Conservation (phyloP, 2,113 vertebrate genomes). For the Bombycilla garrulus region DNA sequence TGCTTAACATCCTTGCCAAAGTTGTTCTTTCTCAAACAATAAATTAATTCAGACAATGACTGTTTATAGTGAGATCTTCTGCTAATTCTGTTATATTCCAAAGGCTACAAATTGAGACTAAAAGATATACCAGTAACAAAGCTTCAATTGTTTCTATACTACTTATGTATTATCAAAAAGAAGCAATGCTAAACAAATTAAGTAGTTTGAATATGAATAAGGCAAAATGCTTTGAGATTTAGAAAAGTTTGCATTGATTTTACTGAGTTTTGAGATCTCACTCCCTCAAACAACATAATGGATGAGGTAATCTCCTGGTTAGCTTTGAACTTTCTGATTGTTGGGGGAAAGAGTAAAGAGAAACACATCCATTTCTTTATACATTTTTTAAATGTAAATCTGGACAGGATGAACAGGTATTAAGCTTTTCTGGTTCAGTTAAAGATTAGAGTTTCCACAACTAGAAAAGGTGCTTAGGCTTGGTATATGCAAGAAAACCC, state of each 20-base stretch:
- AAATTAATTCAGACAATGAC: constrained; percentile 21
- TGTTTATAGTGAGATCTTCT: not conserved
- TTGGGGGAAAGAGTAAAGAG: not conserved
- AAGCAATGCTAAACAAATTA: not conserved
- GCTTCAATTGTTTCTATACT: not conserved
- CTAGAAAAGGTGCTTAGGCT: not conserved
- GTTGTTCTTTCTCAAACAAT: constrained; percentile 17
- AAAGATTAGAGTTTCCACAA: not conserved
- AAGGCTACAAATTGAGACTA: not conserved
- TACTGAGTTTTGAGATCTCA: not conserved
- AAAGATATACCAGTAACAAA: not conserved
- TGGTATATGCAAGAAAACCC: not conserved
- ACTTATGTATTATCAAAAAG: not conserved
- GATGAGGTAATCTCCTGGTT: not conserved
- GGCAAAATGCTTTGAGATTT: not conserved
- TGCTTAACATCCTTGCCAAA: constrained; percentile 6
- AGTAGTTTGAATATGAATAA: not conserved
- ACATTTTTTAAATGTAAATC: not conserved
- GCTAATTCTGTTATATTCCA: not conserved
- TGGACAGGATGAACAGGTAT: not conserved
- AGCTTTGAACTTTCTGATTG: not conserved
- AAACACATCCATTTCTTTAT: not conserved
- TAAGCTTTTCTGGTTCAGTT: not conserved
- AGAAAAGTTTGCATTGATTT: not conserved
- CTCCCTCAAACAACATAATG: not conserved